Percentiles rank a stretch among this genome's conserved stretches.
Conservation (phyloP, 2,797 vertebrate genomes). For the Myotis pilosus region DNA sequence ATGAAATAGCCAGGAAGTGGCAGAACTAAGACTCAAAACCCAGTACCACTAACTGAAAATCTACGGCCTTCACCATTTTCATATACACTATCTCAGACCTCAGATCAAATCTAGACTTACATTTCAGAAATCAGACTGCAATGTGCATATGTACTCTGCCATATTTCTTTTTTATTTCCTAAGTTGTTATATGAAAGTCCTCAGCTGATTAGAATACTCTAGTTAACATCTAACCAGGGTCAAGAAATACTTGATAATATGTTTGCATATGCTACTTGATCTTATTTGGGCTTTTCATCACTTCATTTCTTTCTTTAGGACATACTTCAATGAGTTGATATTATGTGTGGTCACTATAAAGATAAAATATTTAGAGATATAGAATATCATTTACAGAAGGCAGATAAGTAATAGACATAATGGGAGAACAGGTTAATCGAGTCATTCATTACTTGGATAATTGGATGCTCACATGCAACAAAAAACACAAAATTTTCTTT, state of each 20-base stretch:
- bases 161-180: neutral
- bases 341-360: neutral
- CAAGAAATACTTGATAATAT: neutral
- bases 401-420: neutral
- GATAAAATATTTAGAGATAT: neutral
- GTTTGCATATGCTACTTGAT: neutral
- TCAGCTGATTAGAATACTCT: neutral
- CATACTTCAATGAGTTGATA: neutral
- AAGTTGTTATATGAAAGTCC: neutral
- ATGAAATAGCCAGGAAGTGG: neutral
- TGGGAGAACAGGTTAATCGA: fast-evolving
- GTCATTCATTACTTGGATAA: neutral
- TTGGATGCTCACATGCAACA: neutral
- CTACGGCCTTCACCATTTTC: neutral
- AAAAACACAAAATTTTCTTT: neutral
- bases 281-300: neutral
- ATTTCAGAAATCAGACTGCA: neutral
- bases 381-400: neutral
- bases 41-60: neutral
- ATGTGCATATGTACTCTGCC: neutral
- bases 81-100: neutral
- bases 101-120: neutral
- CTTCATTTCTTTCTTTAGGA: neutral
- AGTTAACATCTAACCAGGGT: neutral
- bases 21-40: neutral